Conservation (phyloP, 2,888 invertebrate genomes). For the Epinotia brunnichana region DNA sequence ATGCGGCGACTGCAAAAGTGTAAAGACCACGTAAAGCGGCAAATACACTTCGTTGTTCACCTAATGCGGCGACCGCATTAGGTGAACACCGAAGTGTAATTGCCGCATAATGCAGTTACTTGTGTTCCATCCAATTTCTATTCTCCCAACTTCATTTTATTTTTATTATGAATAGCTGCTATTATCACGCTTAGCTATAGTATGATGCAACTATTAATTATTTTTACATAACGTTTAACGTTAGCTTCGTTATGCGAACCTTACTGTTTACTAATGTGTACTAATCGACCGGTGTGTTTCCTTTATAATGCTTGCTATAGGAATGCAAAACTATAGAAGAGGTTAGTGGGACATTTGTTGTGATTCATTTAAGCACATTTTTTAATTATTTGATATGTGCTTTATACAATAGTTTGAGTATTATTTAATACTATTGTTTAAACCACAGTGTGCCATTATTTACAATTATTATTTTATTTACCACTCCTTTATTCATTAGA, state of each 20-base stretch:
- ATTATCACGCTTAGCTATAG: not conserved
- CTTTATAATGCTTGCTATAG: slow-evolving; percentile 71
- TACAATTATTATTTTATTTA: not conserved
- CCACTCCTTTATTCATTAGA: too few relatives aligned
- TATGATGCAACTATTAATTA: too few relatives aligned
- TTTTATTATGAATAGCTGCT: not conserved
- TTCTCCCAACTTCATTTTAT: not conserved
- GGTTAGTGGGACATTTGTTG: slow-evolving; percentile 68
- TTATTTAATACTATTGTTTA: not conserved
- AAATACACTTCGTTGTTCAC: too few relatives aligned
- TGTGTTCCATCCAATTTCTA: not conserved
- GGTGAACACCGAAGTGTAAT: too few relatives aligned
- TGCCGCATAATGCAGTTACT: too few relatives aligned
- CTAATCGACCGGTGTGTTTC: slow-evolving; percentile 53
- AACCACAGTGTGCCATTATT: not conserved
- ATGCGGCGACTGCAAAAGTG: too few relatives aligned
- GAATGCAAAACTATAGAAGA: slow-evolving; percentile 81
- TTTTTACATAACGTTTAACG: too few relatives aligned
- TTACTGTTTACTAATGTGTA: slow-evolving; percentile 15
- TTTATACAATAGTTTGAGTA: too few relatives aligned
- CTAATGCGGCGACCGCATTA: too few relatives aligned
- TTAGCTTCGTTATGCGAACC: not conserved
- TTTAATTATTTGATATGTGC: not conserved
- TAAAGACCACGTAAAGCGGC: too few relatives aligned
- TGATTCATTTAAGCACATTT: slow-evolving; percentile 16